A percentile compares a stretch with the other conserved stretches of the same genome.
Conservation (phyloP, 2,797 vertebrate genomes). For the Catharus ustulatus region DNA sequence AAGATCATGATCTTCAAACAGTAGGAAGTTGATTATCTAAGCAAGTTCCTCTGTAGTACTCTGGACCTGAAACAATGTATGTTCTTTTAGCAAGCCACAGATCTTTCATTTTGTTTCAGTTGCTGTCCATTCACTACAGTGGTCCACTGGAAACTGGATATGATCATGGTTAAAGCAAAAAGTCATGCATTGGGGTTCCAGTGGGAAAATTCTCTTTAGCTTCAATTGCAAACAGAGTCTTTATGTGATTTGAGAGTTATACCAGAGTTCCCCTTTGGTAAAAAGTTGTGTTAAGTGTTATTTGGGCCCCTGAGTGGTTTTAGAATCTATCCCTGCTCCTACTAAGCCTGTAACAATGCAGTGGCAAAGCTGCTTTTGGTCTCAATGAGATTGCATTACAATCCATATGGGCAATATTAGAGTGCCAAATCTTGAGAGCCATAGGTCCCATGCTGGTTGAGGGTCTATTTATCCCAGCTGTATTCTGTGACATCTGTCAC, state of each 20-base stretch:
- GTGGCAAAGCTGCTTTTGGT: background rate
- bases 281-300: background rate
- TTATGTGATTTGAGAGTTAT: background rate
- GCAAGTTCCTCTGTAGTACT: background rate
- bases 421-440: background rate
- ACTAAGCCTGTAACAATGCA: accelerated
- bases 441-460: background rate
- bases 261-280: background rate
- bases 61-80: accelerated
- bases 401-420: background rate
- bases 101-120: background rate
- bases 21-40: background rate
- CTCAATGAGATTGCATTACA: background rate
- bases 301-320: background rate
- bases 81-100: background rate
- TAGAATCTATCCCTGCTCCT: background rate
- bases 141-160: background rate
- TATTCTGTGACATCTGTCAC: background rate
- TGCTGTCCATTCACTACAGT: background rate
- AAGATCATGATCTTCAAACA: background rate
- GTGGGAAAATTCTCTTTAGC: background rate
- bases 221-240: background rate
- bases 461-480: background rate
- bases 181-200: background rate
- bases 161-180: background rate